phyloP scores from a whole-genome alignment of 2,113 vertebrate genomes.

The Rhizomys pruinosus region DNA sequence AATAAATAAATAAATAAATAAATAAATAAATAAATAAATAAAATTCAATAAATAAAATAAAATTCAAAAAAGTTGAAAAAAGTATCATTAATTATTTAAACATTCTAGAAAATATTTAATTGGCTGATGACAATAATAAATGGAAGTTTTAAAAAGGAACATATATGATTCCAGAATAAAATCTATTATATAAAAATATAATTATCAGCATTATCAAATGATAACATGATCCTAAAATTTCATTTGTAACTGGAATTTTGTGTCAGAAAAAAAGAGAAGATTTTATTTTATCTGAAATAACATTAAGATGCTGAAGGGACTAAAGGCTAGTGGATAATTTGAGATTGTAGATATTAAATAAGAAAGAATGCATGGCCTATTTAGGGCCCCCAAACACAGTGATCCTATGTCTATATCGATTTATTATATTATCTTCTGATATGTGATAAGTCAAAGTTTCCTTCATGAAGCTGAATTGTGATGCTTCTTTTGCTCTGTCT shows the following conservation, averaged over 20 bases:
- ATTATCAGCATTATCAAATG: background rate
- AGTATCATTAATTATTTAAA: background rate
- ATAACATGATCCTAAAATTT: background rate
- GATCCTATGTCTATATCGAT: background rate
- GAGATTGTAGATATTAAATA: background rate
- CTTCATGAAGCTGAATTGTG: background rate
- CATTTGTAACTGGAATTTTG: conserved; percentile 2
- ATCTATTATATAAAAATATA: background rate
- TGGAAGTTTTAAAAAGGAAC: background rate
- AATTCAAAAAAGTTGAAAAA: too few species aligned
- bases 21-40: too few species aligned
- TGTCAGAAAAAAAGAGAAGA: background rate
- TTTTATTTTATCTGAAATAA: background rate
- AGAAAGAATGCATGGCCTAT: background rate
- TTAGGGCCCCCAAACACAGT: background rate
- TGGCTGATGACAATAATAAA: background rate
- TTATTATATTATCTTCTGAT: background rate
- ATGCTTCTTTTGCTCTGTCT: background rate
- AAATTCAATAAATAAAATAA: too few species aligned
- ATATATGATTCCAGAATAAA: background rate
- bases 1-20: too few species aligned
- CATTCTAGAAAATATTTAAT: background rate
- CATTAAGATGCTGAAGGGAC: background rate
- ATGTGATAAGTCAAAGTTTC: background rate
- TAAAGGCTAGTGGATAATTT: background rate